A percentile compares a stretch with the other conserved stretches of the same genome.
Evolutionary conservation across 2,113 vertebrate species (phyloP).

Genomic region (Arenaria interpres): DNA sequence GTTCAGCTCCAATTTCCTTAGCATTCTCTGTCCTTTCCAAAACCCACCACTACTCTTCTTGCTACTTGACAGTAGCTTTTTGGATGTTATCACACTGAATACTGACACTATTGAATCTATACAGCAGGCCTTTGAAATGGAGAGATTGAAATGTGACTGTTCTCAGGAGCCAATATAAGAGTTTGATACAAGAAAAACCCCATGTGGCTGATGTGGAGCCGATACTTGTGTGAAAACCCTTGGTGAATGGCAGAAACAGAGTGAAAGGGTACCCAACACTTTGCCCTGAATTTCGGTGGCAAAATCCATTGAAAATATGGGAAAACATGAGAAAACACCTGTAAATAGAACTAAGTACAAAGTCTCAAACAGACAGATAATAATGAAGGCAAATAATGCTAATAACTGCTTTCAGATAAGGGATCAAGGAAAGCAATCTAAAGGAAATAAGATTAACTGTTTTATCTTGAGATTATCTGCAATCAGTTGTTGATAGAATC

Average conservation of each 20-base stretch:
- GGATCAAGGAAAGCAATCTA: slow-evolving; percentile 33
- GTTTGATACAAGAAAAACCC: background rate
- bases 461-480: slow-evolving; percentile 56
- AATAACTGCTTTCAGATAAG: background rate
- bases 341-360: background rate
- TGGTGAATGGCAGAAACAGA: background rate
- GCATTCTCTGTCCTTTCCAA: background rate
- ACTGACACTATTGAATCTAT: background rate
- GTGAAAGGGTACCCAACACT: background rate
- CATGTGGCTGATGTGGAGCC: background rate
- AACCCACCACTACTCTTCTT: background rate
- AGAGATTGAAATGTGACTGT: background rate
- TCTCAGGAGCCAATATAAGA: background rate
- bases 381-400: background rate
- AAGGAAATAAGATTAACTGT: slow-evolving; percentile 46
- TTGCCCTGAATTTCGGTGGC: background rate
- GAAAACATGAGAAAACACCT: background rate
- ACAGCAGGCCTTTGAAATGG: background rate
- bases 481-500: slow-evolving; percentile 25
- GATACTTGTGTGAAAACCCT: background rate
- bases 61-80: background rate
- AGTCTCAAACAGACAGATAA: background rate
- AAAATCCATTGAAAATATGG: background rate
- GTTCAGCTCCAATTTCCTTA: background rate
- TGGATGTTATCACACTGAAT: background rate